Conservation (phyloP, 2,888 invertebrate species). For the Anthoptus insignis region DNA sequence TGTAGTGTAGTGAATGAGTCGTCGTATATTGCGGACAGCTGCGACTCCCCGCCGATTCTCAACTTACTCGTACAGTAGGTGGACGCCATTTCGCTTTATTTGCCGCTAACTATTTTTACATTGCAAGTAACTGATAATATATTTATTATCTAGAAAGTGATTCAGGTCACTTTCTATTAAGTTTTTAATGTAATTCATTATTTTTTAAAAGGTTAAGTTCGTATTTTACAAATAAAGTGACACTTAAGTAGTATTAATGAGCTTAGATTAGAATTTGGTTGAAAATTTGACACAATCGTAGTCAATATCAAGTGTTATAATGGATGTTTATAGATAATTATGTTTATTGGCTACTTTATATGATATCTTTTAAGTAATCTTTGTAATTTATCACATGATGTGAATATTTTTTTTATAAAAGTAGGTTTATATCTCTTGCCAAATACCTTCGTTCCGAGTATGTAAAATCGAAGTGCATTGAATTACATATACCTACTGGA, state of each 20-base stretch:
- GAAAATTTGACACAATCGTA: background rate
- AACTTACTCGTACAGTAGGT: constrained; percentile 19
- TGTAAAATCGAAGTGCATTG: no score
- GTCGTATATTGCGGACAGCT: constrained; percentile 26
- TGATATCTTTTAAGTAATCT: no score
- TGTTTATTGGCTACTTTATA: no score
- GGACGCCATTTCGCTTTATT: constrained; percentile 28
- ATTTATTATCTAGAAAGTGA: constrained; percentile 4
- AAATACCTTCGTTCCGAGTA: no score
- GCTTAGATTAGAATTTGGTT: background rate
- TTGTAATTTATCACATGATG: no score
- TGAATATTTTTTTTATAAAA: no score
- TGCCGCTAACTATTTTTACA: constrained; percentile 15
- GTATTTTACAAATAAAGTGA: constrained; percentile 1
- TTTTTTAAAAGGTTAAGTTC: background rate
- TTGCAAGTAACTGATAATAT: background rate
- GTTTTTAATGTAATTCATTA: constrained; percentile 7
- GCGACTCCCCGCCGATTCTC: constrained; percentile 25
- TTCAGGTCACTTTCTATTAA: background rate
- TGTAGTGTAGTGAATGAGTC: constrained; percentile 14
- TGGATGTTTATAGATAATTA: background rate
- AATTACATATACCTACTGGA: no score
- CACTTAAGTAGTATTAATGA: background rate
- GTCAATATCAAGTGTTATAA: background rate
- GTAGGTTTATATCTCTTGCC: no score